Conservation (phyloP, 1,140 invertebrate genomes). For the Hormaphis cornu region DNA sequence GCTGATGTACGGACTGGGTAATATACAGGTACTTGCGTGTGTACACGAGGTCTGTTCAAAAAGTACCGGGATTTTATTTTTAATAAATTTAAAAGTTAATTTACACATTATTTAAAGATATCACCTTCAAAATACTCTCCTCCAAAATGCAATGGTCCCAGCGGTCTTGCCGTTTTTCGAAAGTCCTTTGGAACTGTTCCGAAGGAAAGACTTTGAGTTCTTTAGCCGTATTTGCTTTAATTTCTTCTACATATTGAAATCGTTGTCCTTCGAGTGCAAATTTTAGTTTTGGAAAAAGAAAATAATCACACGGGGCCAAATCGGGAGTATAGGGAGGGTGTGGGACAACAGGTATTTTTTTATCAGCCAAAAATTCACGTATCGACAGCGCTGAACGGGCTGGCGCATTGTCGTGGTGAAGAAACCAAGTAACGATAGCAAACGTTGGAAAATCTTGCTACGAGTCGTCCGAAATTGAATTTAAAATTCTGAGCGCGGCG, state of each 20-base stretch:
- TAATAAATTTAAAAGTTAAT: too few species aligned
- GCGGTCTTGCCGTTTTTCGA: neutral
- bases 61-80: too few species aligned
- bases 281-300: slow-evolving; percentile 38
- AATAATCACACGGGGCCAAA: slow-evolving; percentile 37
- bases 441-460: too few species aligned
- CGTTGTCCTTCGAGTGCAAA: neutral
- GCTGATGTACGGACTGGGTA: too few species aligned
- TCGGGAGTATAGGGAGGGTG: slow-evolving; percentile 40
- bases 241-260: neutral
- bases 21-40: too few species aligned
- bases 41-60: too few species aligned
- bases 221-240: neutral
- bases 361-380: slow-evolving; percentile 35
- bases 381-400: slow-evolving; percentile 35
- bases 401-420: slow-evolving; percentile 40
- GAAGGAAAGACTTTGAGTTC: slow-evolving; percentile 34
- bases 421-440: slow-evolving; percentile 37
- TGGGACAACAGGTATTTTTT: slow-evolving; percentile 36
- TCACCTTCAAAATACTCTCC: slow-evolving; percentile 7
- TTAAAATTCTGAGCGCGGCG: too few species aligned
- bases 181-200: slow-evolving; percentile 34
- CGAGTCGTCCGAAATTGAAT: too few species aligned
- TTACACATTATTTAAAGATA: neutral
- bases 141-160: slow-evolving; percentile 1